Conservation (phyloP, 1,140 invertebrate genomes). For the Psilanteris sp. region DNA sequence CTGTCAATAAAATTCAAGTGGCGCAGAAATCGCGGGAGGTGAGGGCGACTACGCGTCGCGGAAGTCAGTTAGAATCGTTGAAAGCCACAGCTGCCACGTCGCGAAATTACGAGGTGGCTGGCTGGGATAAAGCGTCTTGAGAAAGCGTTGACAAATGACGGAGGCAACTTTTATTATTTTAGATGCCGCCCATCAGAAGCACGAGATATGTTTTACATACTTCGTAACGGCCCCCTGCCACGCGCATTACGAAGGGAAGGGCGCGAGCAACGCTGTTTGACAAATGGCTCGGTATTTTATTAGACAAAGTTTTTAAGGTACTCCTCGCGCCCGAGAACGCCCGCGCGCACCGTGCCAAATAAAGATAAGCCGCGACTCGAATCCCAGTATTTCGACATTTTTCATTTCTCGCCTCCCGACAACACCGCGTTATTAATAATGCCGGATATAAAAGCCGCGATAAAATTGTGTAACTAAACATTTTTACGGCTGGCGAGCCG, state of each 20-base stretch:
- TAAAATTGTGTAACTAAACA: constrained; percentile 56
- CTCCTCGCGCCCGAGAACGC: constrained; percentile 40
- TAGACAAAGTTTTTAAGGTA: constrained; percentile 73
- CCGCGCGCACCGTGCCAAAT: constrained; percentile 66
- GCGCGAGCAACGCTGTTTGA: constrained; percentile 68
- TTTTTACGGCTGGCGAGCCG: constrained; percentile 38
- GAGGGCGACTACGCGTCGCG: constrained; percentile 1
- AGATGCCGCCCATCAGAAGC: constrained; percentile 75
- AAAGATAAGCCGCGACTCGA: constrained; percentile 72
- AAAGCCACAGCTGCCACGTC: constrained; percentile 69
- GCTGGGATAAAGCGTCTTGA: constrained; percentile 55
- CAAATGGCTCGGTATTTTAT: constrained; percentile 78
- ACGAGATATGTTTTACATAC: constrained; percentile 78
- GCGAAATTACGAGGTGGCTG: constrained; percentile 64
- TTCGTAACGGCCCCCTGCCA: constrained; percentile 64
- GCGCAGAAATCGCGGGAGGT: constrained; percentile 17
- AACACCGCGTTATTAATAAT: constrained; percentile 57
- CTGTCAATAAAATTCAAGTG: constrained; percentile 55
- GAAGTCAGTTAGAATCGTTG: constrained; percentile 58
- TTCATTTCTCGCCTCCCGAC: constrained; percentile 49
- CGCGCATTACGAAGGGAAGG: constrained; percentile 41
- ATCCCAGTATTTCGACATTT: constrained; percentile 61
- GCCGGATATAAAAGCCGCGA: constrained; percentile 51
- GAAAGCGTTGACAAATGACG: constrained; percentile 79
- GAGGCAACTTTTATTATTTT: constrained; percentile 80